Evolutionary conservation across 2,888 invertebrate genomes (phyloP).

Genomic region (Noctua comes): DNA sequence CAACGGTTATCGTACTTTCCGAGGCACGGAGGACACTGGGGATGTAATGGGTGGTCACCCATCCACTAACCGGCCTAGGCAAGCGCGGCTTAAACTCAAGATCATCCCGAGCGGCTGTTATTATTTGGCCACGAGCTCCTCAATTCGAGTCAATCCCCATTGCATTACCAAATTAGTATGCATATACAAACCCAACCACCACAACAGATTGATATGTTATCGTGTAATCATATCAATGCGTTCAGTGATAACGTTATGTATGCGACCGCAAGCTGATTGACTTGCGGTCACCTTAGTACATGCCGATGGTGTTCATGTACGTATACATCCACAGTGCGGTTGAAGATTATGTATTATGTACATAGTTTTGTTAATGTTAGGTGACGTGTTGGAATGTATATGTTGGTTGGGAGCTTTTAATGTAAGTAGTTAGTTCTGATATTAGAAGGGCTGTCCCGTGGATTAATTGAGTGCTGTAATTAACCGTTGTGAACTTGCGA

Average conservation of each 20-base stretch:
- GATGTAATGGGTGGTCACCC: background rate
- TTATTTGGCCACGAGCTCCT: background rate
- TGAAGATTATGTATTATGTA: constrained; percentile 7
- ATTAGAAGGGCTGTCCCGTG: no score
- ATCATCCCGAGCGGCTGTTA: background rate
- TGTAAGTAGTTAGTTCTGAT: constrained; percentile 7
- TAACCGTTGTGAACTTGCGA: background rate
- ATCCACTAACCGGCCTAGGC: background rate
- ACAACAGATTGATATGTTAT: constrained; percentile 47
- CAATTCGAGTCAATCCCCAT: background rate
- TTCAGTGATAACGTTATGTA: constrained; percentile 55
- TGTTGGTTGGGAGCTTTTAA: background rate
- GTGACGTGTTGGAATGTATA: constrained; percentile 25
- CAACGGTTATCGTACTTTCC: background rate
- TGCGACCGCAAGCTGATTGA: constrained; percentile 69
- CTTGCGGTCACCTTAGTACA: constrained; percentile 66
- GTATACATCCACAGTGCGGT: constrained; percentile 34
- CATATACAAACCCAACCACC: constrained; percentile 1
- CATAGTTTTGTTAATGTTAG: background rate
- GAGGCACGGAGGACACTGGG: background rate
- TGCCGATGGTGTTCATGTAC: constrained; percentile 42
- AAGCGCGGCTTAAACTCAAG: background rate
- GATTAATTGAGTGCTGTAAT: background rate
- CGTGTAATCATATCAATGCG: constrained; percentile 49
- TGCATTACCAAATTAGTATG: constrained; percentile 15